phyloP scores from a whole-genome alignment of 30 jellyfish, hydroid and myxozoan species.

The Nemopilema nomurai region DNA sequence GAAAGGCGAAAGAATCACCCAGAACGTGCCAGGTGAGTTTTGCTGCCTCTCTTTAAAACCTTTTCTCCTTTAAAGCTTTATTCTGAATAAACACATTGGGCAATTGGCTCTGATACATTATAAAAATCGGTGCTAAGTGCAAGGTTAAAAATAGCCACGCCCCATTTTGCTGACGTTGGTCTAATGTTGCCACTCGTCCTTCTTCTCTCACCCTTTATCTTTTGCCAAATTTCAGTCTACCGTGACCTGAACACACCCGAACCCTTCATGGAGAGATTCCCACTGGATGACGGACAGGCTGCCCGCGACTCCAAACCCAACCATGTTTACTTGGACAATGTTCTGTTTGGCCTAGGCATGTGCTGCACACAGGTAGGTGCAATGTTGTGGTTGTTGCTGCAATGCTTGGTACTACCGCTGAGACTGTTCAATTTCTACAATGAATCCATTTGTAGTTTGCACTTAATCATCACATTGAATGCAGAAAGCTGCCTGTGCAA shows the following conservation, averaged over 20 bases:
- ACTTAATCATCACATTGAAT: too few relatives aligned
- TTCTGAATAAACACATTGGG: background rate
- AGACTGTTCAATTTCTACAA: too few relatives aligned
- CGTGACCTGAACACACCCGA: conserved; percentile 89
- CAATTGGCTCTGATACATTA: too few relatives aligned
- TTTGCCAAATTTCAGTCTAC: conserved; percentile 55
- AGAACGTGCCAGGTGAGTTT: conserved; percentile 80
- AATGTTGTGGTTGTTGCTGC: background rate
- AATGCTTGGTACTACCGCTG: too few relatives aligned
- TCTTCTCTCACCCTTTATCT: background rate
- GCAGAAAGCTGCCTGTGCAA: too few relatives aligned
- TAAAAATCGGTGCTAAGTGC: too few relatives aligned
- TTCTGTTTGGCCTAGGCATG: conserved; percentile 92
- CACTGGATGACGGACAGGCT: conserved; percentile 89
- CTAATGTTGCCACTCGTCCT: background rate
- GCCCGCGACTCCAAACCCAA: conserved; percentile 71
- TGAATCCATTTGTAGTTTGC: too few relatives aligned
- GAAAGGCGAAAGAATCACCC: conserved; percentile 64
- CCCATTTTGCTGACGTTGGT: background rate
- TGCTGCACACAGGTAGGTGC: conserved; percentile 98
- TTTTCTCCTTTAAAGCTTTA: background rate
- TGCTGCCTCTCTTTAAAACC: background rate
- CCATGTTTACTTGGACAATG: conserved; percentile 89
- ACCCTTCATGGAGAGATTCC: conserved; percentile 82
- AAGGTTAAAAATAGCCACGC: too few relatives aligned